Conservation (phyloP, 2,113 vertebrate species). For the Ursus arctos region DNA sequence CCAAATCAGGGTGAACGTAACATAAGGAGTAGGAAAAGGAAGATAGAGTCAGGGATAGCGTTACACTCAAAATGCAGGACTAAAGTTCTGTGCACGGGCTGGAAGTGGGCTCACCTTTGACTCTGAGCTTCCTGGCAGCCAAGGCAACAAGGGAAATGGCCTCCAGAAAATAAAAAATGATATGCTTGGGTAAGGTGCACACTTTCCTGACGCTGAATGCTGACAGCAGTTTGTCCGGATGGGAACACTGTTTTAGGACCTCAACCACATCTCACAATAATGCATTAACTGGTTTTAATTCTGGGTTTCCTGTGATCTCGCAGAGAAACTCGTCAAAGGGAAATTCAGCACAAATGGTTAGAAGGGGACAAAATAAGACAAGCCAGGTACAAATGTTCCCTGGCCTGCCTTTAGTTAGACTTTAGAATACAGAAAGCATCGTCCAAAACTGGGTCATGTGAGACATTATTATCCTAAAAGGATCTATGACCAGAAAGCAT, state of each 20-base stretch:
- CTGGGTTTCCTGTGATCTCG: neutral
- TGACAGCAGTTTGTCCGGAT: neutral
- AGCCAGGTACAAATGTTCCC: neutral
- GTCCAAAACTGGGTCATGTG: neutral
- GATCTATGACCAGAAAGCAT: neutral
- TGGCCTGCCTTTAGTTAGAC: neutral
- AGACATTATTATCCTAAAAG: neutral
- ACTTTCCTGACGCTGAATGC: neutral
- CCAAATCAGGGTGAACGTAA: neutral
- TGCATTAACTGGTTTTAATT: neutral
- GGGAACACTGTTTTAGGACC: neutral
- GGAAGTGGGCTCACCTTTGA: neutral
- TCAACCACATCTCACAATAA: neutral
- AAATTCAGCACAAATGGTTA: neutral
- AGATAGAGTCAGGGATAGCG: neutral
- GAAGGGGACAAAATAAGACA: neutral
- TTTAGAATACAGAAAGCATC: neutral
- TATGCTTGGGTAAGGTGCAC: neutral
- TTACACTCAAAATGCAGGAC: neutral
- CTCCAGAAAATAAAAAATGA: constrained; percentile 37
- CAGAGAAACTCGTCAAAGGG: neutral
- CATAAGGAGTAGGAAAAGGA: neutral
- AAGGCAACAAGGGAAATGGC: constrained; percentile 26
- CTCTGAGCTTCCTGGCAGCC: constrained; percentile 63
- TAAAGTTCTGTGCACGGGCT: neutral